Percentiles rank a stretch among this genome's conserved stretches.
These are phyloP conservation scores for Limnephilus marmoratus DNA, from an alignment of 2,888 invertebrate species.

Conservation along the genomic window DNA sequence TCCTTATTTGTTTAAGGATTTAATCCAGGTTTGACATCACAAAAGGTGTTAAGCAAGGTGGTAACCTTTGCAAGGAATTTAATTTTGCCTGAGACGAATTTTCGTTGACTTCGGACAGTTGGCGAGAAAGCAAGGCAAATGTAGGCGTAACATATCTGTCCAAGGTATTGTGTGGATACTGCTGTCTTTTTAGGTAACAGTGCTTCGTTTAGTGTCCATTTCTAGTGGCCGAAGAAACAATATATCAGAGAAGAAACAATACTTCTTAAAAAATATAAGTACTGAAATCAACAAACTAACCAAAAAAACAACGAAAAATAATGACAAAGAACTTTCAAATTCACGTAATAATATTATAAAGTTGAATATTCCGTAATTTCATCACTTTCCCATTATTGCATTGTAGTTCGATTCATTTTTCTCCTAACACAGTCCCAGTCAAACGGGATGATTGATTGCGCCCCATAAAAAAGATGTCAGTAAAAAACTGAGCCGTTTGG, in stretches of 20 bases:
- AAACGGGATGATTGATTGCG: slow-evolving; percentile 36
- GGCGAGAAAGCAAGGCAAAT: too few relatives aligned
- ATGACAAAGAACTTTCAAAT: not conserved
- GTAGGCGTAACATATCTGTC: not conserved
- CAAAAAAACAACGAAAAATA: not conserved
- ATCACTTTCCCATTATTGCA: not conserved
- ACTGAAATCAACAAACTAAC: not conserved
- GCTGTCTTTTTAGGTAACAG: not conserved
- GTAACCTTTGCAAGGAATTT: too few relatives aligned
- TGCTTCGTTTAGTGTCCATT: not conserved
- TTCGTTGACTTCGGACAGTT: too few relatives aligned
- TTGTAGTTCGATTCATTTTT: slow-evolving; percentile 15
- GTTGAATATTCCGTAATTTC: not conserved
- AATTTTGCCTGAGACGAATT: too few relatives aligned
- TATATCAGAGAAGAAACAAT: not conserved
- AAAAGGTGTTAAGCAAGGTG: too few relatives aligned
- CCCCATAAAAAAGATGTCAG: not conserved
- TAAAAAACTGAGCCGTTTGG: slow-evolving; percentile 32
- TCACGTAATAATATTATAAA: not conserved
- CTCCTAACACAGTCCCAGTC: not conserved
- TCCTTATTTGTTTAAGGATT: too few relatives aligned
- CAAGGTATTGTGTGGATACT: not conserved
- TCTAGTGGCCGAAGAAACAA: accelerated
- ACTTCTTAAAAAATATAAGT: too few relatives aligned
- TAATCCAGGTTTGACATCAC: too few relatives aligned